A percentile compares a stretch with the other conserved stretches of the same genome.
These are phyloP conservation scores for Hippocampus abdominalis DNA, from an alignment of 2,113 vertebrate genomes.

Conservation along the genomic window DNA sequence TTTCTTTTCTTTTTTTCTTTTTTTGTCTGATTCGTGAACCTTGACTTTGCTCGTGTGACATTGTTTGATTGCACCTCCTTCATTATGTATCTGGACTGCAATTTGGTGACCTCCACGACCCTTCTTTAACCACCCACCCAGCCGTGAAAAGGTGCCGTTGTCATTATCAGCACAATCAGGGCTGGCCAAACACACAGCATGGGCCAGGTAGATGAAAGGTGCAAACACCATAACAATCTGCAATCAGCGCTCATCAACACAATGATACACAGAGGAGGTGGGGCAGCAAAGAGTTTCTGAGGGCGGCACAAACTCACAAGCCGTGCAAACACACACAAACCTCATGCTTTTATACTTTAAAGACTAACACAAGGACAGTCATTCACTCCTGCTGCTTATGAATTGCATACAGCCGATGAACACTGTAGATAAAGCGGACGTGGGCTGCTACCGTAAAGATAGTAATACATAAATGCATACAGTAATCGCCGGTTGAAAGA, in stretches of 20 bases:
- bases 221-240: constrained; percentile 80
- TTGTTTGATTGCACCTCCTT: constrained; percentile 72
- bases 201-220: constrained; percentile 70
- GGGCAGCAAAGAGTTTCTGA: constrained; percentile 34
- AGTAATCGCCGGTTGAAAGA: constrained; percentile 38
- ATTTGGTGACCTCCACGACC: constrained; percentile 57
- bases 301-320: constrained; percentile 44
- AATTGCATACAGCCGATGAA: constrained; percentile 15
- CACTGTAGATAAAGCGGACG: constrained; percentile 32
- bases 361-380: constrained; percentile 22
- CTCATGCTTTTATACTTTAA: constrained; percentile 12
- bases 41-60: constrained; percentile 51
- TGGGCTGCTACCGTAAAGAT: constrained; percentile 34
- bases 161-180: constrained; percentile 78
- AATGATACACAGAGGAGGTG: constrained; percentile 60
- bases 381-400: constrained; percentile 19
- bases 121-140: not conserved
- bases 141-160: constrained; percentile 49
- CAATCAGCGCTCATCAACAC: constrained; percentile 78
- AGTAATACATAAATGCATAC: constrained; percentile 64
- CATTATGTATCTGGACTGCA: constrained; percentile 61
- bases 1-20: not conserved
- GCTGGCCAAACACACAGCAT: constrained; percentile 76
- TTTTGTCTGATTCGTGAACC: constrained; percentile 15
- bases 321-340: constrained; percentile 17